phyloP scores from a whole-genome alignment of 2,888 invertebrate species.

The Cynaeus angustus region DNA sequence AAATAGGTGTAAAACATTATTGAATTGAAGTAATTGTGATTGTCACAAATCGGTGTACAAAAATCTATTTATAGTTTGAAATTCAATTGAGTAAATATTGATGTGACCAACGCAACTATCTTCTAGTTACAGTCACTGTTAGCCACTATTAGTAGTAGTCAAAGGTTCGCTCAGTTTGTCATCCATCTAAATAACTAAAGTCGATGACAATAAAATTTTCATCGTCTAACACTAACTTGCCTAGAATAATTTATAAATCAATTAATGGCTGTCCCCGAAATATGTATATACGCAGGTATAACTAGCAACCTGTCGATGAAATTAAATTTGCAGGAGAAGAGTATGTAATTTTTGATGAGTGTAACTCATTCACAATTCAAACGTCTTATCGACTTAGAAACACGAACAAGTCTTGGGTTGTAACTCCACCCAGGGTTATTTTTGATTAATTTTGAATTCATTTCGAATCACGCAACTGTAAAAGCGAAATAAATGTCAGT shows the following conservation, averaged over 20 bases:
- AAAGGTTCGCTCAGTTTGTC: background rate
- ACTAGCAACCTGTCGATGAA: constrained; percentile 7
- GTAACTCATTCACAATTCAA: constrained; percentile 16
- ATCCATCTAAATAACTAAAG: constrained; percentile 3
- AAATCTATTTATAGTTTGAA: no score
- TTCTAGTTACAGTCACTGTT: no score
- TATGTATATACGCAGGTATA: background rate
- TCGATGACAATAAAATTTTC: constrained; percentile 24
- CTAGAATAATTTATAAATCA: constrained; percentile 12
- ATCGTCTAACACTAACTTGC: background rate
- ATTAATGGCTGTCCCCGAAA: background rate
- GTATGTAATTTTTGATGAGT: constrained; percentile 30
- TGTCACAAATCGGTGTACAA: no score
- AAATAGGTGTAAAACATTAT: no score
- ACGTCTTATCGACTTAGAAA: constrained; percentile 25
- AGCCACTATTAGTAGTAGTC: no score
- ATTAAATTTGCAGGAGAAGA: constrained; percentile 28
- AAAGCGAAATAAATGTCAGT: constrained; percentile 54
- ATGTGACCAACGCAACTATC: background rate
- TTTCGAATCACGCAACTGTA: constrained; percentile 58
- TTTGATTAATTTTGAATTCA: constrained; percentile 61
- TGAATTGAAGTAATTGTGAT: no score
- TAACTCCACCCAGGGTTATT: constrained; percentile 57
- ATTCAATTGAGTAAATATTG: background rate
- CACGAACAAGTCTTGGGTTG: constrained; percentile 46